Evolutionary conservation across 2,888 invertebrate species (phyloP), one percentile per base, ranked within the genome.

Genomic region (Allolobophora icterica): DNA sequence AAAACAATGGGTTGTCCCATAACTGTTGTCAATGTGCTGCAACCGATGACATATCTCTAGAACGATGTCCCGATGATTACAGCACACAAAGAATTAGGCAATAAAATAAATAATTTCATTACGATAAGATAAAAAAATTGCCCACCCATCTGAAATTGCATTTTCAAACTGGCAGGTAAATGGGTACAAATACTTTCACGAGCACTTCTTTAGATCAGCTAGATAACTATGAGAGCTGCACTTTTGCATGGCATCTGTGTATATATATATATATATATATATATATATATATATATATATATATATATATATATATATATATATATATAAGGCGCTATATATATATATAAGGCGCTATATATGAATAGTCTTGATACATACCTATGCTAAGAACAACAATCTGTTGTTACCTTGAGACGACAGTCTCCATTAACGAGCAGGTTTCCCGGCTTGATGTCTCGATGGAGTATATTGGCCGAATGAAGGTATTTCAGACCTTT

Each of bases 361-460:
- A 33, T 58, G 58, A 34, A 45, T 13, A 71, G 71, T n/a, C 71
- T 1, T 71, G 8, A n/a, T 71, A 71, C 71, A 71, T n/a, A 71
- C 71, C 30, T 71, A 71, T n/a, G 3, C 71, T 71, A 71, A 71
- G 30, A 71, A 71, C 30, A 71, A 71, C 71, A 52, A 52, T 2
- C 71, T 8, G 71, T 71, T 71, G 71, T 71, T 95, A 97, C 97
- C 96, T 99, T 99, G 94, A 99, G 97, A 95, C 99, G 98, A 96
- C 99, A 99, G 96, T 99, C 99, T 96, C 99, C 99, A 96, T 99
- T 99, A 95, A 99, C 99, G 94, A 99, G 97, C 93, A 99, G 96
- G 96, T 99, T 99, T 92, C 99, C 99, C 24, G 99, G 99, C 95
- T 99, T 99, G 95, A 99, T 99, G 96, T 99, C 99, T 95, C 99